phyloP scores from a whole-genome alignment of 2,888 invertebrate genomes.

The Drosophila rellima region DNA sequence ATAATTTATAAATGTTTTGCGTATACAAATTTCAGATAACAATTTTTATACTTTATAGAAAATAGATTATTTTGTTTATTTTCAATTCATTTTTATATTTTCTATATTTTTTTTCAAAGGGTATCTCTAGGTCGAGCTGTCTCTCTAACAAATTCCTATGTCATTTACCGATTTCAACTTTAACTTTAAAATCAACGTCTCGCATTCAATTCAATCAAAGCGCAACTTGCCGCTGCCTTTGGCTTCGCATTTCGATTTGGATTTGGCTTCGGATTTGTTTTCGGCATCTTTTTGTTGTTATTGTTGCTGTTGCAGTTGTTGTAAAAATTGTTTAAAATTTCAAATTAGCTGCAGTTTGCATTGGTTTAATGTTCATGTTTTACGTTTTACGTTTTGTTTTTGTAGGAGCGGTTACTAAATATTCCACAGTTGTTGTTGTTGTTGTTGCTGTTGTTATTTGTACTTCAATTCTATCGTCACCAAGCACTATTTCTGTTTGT shows the following conservation, averaged over 20 bases:
- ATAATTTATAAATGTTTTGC: too few relatives aligned
- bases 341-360: constrained; percentile 75
- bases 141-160: constrained; percentile 1
- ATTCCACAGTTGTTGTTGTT: constrained; percentile 4
- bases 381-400: constrained; percentile 38
- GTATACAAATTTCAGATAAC: too few relatives aligned
- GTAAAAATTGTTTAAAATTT: constrained; percentile 72
- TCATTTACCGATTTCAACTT: constrained; percentile 40
- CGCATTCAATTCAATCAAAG: constrained; percentile 78
- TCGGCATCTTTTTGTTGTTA: constrained; percentile 71
- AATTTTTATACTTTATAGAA: too few relatives aligned
- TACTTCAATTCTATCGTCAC: constrained; percentile 1
- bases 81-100: not conserved
- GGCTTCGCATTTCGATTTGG: constrained; percentile 46
- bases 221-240: constrained; percentile 70
- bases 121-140: not conserved
- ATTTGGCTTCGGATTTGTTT: constrained; percentile 63
- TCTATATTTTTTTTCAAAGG: not conserved
- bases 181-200: constrained; percentile 50
- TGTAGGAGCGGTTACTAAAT: constrained; percentile 42
- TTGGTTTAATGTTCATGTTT: constrained; percentile 54
- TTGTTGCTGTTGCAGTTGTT: constrained; percentile 21
- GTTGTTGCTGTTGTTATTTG: constrained; percentile 4
- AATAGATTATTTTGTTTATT: too few relatives aligned
- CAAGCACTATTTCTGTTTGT: constrained; percentile 2